phyloP scores from a whole-genome alignment of 2,888 invertebrate genomes.

The Eupelmus urozonus region DNA sequence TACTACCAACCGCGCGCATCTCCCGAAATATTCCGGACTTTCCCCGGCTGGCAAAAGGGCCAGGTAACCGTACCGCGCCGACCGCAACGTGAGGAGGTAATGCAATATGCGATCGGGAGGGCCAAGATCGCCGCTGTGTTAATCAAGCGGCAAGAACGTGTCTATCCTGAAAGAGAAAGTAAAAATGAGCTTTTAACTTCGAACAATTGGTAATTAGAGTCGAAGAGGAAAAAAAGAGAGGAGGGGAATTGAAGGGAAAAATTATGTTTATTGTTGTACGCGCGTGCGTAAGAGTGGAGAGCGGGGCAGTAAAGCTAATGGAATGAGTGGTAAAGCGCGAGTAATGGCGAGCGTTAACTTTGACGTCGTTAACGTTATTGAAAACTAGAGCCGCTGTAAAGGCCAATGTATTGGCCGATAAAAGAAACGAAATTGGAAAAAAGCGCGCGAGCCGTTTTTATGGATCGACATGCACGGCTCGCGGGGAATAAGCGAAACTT shows the following conservation, averaged over 20 bases:
- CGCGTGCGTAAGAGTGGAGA: background rate
- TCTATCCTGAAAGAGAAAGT: constrained; percentile 3
- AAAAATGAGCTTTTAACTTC: background rate
- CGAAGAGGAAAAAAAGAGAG: background rate
- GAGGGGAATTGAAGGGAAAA: background rate
- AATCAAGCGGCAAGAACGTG: constrained; percentile 30
- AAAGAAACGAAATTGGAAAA: background rate
- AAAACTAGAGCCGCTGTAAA: constrained; percentile 17
- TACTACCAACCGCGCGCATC: no score
- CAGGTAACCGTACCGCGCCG: no score
- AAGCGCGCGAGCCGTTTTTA: background rate
- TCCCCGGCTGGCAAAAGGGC: no score
- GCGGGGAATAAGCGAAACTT: no score
- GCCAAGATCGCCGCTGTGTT: constrained; percentile 16
- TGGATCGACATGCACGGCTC: no score
- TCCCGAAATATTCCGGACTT: no score
- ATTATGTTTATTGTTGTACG: background rate
- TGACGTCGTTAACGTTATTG: constrained; percentile 2
- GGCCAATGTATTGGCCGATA: background rate
- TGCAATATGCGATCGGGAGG: constrained; percentile 37
- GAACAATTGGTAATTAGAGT: background rate
- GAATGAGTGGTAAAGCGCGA: constrained; percentile 24
- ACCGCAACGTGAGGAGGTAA: constrained; percentile 7
- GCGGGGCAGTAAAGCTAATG: constrained; percentile 9
- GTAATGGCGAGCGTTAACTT: constrained; percentile 1